phyloP scores from a whole-genome alignment of 2,888 invertebrate species.

The Gymnosoma rotundatum region DNA sequence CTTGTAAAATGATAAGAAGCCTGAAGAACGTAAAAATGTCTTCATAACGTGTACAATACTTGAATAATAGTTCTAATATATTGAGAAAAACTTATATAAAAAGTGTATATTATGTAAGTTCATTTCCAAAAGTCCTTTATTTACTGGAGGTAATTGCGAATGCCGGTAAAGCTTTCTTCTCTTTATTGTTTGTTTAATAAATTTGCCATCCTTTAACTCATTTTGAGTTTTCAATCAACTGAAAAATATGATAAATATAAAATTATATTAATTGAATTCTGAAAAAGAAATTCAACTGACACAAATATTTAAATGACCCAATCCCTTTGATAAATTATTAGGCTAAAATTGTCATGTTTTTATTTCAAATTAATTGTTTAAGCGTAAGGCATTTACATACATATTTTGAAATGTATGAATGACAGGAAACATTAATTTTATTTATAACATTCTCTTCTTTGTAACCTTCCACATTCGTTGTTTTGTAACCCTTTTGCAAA shows the following conservation, averaged over 20 bases:
- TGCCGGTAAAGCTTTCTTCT: neutral
- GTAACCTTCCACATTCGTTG: neutral
- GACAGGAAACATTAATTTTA: conserved; percentile 46
- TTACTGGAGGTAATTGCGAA: too few relatives aligned
- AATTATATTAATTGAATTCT: neutral
- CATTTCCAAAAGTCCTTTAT: neutral
- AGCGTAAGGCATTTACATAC: conserved; percentile 38
- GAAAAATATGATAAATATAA: neutral
- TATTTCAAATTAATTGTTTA: conserved; percentile 23
- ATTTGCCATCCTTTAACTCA: neutral
- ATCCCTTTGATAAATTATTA: conserved; percentile 14
- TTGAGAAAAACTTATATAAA: neutral
- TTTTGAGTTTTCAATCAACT: neutral
- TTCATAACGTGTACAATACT: conserved; percentile 72
- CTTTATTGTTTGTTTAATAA: neutral
- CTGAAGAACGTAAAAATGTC: conserved; percentile 67
- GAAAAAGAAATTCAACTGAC: too few relatives aligned
- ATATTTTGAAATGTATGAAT: conserved; percentile 22
- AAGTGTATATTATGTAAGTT: neutral
- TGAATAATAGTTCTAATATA: conserved; percentile 23
- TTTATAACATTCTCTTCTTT: conserved; percentile 8
- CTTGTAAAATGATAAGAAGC: conserved; percentile 61
- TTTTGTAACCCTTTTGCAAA: neutral
- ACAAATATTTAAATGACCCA: neutral
- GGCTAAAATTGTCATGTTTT: conserved; percentile 24